Conservation (phyloP, 2,797 vertebrate genomes). For the Pangasius sanitwongsei region DNA sequence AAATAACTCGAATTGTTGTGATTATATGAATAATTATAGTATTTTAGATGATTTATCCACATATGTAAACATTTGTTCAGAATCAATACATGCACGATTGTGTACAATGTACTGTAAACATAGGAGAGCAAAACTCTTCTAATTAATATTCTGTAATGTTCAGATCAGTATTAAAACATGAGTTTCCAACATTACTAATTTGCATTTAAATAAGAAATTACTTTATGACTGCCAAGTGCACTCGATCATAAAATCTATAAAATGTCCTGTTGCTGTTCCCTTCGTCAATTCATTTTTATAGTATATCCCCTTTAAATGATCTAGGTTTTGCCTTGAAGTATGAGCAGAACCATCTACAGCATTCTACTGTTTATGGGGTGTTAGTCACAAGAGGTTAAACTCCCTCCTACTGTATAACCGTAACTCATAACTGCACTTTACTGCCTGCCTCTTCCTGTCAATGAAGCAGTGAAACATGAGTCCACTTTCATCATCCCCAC, state of each 20-base stretch:
- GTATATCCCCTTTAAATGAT: constrained; percentile 43
- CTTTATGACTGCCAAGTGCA: constrained; percentile 40
- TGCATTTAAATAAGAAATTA: constrained; percentile 60
- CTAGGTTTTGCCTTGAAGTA: constrained; percentile 40
- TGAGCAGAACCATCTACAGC: constrained; percentile 18
- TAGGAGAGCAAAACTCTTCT: constrained; percentile 28
- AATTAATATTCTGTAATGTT: constrained; percentile 38
- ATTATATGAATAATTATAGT: neutral
- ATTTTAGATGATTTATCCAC: neutral
- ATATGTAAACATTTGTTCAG: neutral
- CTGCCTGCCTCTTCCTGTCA: neutral
- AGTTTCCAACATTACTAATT: constrained; percentile 52
- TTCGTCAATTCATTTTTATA: constrained; percentile 41
- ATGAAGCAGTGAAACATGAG: constrained; percentile 24
- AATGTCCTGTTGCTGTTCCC: constrained; percentile 28
- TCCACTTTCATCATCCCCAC: constrained; percentile 15
- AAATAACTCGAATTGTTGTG: neutral
- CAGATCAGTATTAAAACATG: constrained; percentile 44
- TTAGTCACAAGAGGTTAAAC: constrained; percentile 34
- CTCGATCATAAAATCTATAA: constrained; percentile 52
- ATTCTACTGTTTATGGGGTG: constrained; percentile 27
- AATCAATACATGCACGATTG: neutral
- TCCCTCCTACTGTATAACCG: constrained; percentile 34
- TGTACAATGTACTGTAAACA: constrained; percentile 27
- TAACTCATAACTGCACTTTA: constrained; percentile 31